A percentile compares a stretch with the other conserved stretches of the same genome.
Conservation (phyloP, 2,797 vertebrate genomes). For the Australoheros facetus region DNA sequence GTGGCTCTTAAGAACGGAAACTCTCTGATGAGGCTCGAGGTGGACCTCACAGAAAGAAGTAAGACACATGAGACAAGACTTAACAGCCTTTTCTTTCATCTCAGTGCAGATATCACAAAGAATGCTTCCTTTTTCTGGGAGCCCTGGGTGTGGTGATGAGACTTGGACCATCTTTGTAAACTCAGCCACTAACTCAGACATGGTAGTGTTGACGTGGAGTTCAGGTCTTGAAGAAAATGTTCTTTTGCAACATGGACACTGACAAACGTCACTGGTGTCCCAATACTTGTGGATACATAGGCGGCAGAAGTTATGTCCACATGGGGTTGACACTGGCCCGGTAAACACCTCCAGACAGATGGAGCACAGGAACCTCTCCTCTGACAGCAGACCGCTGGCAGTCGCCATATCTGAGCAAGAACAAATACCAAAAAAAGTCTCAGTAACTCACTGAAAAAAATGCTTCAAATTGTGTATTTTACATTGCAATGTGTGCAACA, state of each 20-base stretch:
- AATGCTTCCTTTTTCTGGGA: neutral
- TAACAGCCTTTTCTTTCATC: slow-evolving; percentile 12
- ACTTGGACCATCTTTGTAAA: neutral
- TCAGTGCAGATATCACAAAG: slow-evolving; percentile 43
- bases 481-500: too few species aligned
- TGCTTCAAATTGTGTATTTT: too few species aligned
- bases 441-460: too few species aligned
- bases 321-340: slow-evolving; percentile 36
- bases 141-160: neutral
- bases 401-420: slow-evolving; percentile 42
- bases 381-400: slow-evolving; percentile 19
- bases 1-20: slow-evolving; percentile 19
- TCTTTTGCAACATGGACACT: slow-evolving; percentile 38
- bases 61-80: slow-evolving; percentile 37
- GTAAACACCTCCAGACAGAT: slow-evolving; percentile 49
- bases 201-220: neutral
- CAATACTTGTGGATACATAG: slow-evolving; percentile 29
- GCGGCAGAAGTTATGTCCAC: slow-evolving; percentile 53
- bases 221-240: slow-evolving; percentile 23
- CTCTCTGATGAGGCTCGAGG: slow-evolving; percentile 49
- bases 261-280: slow-evolving; percentile 9
- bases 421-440: neutral
- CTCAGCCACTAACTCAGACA: slow-evolving; percentile 31
- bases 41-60: slow-evolving; percentile 40
- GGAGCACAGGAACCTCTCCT: slow-evolving; percentile 44